phyloP scores from a whole-genome alignment of 1,140 invertebrate genomes.

The Laupala kohalensis region DNA sequence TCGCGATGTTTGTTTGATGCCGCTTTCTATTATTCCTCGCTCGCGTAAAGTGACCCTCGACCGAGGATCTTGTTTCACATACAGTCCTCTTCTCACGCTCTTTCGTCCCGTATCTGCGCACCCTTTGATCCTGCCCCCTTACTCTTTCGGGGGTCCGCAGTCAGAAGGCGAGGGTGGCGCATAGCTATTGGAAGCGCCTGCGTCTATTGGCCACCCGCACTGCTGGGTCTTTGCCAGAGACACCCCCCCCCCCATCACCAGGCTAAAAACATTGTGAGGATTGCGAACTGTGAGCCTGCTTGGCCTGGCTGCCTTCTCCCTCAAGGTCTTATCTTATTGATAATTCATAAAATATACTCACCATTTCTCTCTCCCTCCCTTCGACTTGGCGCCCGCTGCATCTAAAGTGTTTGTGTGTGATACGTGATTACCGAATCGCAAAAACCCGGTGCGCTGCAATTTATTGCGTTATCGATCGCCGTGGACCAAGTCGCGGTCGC shows the following conservation, averaged over 20 bases:
- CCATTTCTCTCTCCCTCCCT: no score
- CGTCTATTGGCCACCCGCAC: background rate
- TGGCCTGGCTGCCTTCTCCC: background rate
- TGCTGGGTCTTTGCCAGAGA: background rate
- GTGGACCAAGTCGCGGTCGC: background rate
- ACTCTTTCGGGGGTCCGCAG: background rate
- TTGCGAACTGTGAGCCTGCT: background rate
- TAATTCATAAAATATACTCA: background rate
- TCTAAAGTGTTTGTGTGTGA: background rate
- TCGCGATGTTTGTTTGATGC: no score
- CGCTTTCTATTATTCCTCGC: no score
- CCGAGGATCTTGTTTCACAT: no score
- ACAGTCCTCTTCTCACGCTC: no score
- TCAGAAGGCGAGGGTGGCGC: background rate
- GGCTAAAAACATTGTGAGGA: background rate
- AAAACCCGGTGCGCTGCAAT: background rate
- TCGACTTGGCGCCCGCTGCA: background rate
- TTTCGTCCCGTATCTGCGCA: background rate
- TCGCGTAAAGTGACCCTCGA: no score
- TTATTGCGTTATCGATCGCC: background rate
- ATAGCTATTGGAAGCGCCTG: background rate
- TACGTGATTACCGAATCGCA: background rate
- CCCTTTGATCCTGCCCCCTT: background rate
- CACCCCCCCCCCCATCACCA: no score
- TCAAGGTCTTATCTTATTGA: background rate